Base-by-base conservation (phyloP, 2,888 invertebrate species). In the Coremacera marginata region DNA sequence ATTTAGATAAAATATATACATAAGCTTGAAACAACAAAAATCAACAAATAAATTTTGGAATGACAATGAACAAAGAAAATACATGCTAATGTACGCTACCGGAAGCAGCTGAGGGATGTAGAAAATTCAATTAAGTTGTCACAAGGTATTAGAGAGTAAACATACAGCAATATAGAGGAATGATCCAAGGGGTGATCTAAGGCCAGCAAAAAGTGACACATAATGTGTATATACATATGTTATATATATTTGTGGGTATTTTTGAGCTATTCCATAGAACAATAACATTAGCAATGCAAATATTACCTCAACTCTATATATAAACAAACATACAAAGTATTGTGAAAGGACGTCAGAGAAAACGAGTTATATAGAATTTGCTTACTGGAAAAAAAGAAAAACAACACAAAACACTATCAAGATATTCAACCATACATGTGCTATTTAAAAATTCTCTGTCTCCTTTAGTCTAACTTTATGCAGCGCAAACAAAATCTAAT, bases 61-160 rank as follows among this genome's bases (percentile, higher is more conserved):
- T 1, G 9, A 14, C 19, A 25, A 57, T 4, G 57, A 57, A 60
- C 9, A 5, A 60, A 60, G 60, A 22, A 60, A 22, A 60, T 44
- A 2, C 14, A 7, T 14, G 14, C 2, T 4, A 16, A 9, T 27
- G 60, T 27, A 60, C 60, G 25, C 5, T 14, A 55, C 55, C 19
- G 19, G 62, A 31, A 65, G 37, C 27, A 31, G 37, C 31, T 11
- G 7, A 27, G 7, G 65, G 65, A 62, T 65, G 65, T 34, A 65
- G 65, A 27, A 65, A 65, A 65, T 65, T 65, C 65, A 65, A 65
- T 65, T 27, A 27, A 62, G n/a, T 65, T 34, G 34, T 65, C 65
- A 65, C 65, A 65, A 37, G 19, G 31, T 9, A 34, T 65, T 65
- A 34, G 55, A 55, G 55, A 55, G 19, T 55, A 22, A 55, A 19